Evolutionary conservation across 2,797 vertebrate genomes (phyloP).

Genomic region (Heterohyrax brucei): DNA sequence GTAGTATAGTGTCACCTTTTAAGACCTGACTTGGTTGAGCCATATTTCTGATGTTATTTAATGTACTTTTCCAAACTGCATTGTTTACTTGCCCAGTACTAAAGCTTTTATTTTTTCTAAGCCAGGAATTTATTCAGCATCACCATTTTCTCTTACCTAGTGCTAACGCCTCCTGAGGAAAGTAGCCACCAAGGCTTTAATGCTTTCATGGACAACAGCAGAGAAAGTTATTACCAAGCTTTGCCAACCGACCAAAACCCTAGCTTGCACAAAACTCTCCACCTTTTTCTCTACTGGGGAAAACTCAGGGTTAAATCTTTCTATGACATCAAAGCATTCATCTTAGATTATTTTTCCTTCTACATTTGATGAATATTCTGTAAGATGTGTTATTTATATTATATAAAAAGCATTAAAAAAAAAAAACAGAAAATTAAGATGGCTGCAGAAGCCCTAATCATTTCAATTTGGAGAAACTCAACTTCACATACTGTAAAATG

Average conservation of each 20-base stretch:
- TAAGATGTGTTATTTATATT: not conserved
- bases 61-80: conserved; percentile 65
- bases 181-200: not conserved
- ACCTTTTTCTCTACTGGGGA: not conserved
- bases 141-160: not conserved
- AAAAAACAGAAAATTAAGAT: conserved; percentile 33
- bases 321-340: not conserved
- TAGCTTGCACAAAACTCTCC: not conserved
- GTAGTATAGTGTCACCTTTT: not conserved
- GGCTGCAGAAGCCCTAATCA: not conserved
- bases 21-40: conserved; percentile 7
- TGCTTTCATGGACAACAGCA: not conserved
- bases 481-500: not conserved
- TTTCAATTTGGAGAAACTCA: conserved; percentile 5
- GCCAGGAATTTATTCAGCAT: not conserved
- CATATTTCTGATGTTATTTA: conserved; percentile 52
- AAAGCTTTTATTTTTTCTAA: not conserved
- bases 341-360: not conserved
- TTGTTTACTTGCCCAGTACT: conserved; percentile 9
- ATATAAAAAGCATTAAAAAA: not conserved
- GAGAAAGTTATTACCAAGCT: not conserved
- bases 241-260: not conserved
- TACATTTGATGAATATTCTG: conserved; percentile 8
- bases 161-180: not conserved
- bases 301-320: conserved; percentile 17